Conservation (phyloP, 1,140 invertebrate genomes). For the Drosophila bipectinata region DNA sequence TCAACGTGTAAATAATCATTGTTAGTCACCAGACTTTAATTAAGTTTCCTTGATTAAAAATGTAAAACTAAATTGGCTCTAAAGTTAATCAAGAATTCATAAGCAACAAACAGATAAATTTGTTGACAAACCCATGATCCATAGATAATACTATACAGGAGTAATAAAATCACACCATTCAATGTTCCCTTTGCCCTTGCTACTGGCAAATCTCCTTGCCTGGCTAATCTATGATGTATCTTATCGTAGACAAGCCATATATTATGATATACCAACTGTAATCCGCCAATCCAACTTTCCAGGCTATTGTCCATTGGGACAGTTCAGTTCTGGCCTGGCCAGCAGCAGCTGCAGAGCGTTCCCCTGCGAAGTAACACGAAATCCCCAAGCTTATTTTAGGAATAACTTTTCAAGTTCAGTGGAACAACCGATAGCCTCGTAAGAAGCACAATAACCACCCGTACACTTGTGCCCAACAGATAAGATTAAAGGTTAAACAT, state of each 20-base stretch:
- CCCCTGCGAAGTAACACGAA: conserved; percentile 1
- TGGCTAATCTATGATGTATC: conserved; percentile 40
- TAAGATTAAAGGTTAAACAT: conserved; percentile 61
- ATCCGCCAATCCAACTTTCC: conserved; percentile 9
- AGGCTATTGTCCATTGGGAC: neutral
- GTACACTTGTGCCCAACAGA: conserved; percentile 10
- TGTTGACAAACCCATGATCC: neutral
- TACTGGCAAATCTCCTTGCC: conserved; percentile 16
- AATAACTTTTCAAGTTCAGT: conserved; percentile 23
- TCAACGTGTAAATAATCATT: neutral
- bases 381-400: conserved; percentile 13
- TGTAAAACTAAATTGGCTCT: too few relatives aligned
- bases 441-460: conserved; percentile 21
- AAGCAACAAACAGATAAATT: too few relatives aligned
- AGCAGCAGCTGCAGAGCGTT: conserved; percentile 32
- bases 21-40: neutral
- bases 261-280: conserved; percentile 23
- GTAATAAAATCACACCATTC: neutral
- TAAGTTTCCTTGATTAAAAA: too few relatives aligned
- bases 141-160: neutral
- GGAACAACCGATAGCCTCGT: conserved; percentile 39
- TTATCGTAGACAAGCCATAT: conserved; percentile 40
- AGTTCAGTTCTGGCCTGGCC: conserved; percentile 32
- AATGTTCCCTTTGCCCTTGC: conserved; percentile 15
- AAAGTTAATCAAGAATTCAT: too few relatives aligned